Evolutionary conservation across 1,140 invertebrate genomes (phyloP), one percentile per base, ranked within the genome.

Genomic region (Papilio dardanus): DNA sequence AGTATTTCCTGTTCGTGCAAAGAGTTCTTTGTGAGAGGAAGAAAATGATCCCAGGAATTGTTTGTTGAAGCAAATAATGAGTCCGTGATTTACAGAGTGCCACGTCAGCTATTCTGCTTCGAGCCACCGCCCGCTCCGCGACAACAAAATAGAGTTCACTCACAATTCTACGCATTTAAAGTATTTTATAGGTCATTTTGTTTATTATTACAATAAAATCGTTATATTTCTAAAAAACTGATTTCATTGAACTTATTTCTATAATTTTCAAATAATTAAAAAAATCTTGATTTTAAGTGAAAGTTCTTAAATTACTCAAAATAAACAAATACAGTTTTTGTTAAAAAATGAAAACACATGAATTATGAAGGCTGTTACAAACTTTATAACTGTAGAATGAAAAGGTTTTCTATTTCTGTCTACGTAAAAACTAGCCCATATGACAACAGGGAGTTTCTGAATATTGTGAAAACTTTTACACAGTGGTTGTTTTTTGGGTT

Each of bases 41-140:
- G 71, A 73, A 73, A 73, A 73, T 73, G 42, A 73, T 73, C 28
- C 42, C 46, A 54, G 71, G 19, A 58, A 73, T 54, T 58, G 71
- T 73, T 73, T 73, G 71, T 73, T 73, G 30, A 58, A 73, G 71
- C 71, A 73, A 73, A 73, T 58, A 73, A 73, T 73, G 46, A 73
- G 30, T 58, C 71, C 71, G 71, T 73, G 71, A 54, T 73, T 73
- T 73, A 73, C 71, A 40, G 71, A 73, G 12, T 54, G 71, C 71
- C 46, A 35, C 71, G 42, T 54, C 46, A 73, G 46, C 71, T 54
- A 73, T 58, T 46, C 30, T 46, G 42, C 30, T 54, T 54, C 42
- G 66, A 40, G 66, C n/a, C 8, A 68, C 31, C 66, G n/a, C n/a
- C n/a, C n/a, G n/a, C n/a, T n/a, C n/a, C n/a, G 10, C 35, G 31